Evolutionary conservation across 2,797 vertebrate genomes (phyloP), one percentile per base, ranked within the genome.

Genomic region (Gadopsis bispinosus): DNA sequence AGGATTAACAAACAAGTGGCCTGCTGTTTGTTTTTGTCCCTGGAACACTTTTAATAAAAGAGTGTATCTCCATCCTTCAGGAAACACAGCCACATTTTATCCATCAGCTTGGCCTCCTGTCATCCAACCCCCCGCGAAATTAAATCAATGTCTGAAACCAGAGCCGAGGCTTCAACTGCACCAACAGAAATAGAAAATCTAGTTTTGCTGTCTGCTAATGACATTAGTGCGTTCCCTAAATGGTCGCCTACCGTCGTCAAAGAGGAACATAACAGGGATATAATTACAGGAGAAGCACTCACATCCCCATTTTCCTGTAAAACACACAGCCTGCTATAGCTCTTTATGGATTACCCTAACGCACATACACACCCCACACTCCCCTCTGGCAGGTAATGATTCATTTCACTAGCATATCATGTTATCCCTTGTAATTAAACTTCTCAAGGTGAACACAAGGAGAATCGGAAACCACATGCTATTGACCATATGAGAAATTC

Each of bases 81-180:
- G 92, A 95, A 92, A 89, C 89, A 90, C 80, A 56, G 90, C 67
- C 90, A 86, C 90, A 90, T 93, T 94, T 94, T 91, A 94, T 92
- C 93, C 90, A 93, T 95, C 94, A 94, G 92, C 91, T 88, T 79
- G 31, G 85, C 91, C 94, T 94, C 93, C 91, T 95, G 95, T 95
- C 95, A 95, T 95, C 95, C 90, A 93, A 93, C 90, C 91, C 87
- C 86, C 35, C 37, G 80, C 91, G 63, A 95, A 96, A 96, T 96
- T 93, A 93, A 95, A 96, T 96, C 95, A 95, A 94, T 94, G 92
- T 94, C 94, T 95, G 96, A 96, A 97, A 96, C 94, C 93, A 95
- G 95, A 97, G 94, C 93, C 89, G 88, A 86, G 76, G 88, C 93
- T 93, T 94, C 93, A 96, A 96, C 95, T 95, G 93, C 91, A 89